Percentiles rank a stretch among this genome's conserved stretches.
These are phyloP conservation scores for Pilophorus perplexus DNA, from an alignment of 2,888 invertebrate species.

Conservation along the genomic window DNA sequence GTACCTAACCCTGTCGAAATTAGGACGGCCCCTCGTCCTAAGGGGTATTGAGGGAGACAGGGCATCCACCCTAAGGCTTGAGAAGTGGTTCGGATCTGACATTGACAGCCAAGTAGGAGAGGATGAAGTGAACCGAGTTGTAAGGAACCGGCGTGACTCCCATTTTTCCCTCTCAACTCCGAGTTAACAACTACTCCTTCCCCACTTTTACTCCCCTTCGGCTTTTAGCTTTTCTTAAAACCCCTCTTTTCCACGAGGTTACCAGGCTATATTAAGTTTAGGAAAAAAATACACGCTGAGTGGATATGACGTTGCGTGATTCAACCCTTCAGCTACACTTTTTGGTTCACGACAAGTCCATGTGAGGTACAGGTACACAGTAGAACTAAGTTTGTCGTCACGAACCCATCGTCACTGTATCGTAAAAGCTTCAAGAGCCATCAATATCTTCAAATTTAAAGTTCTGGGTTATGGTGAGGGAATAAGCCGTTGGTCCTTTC, in stretches of 20 bases:
- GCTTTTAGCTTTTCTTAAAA: neutral
- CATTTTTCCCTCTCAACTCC: neutral
- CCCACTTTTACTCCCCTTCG: too few relatives aligned
- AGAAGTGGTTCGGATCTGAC: conserved; percentile 14
- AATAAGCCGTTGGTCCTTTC: too few relatives aligned
- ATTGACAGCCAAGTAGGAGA: conserved; percentile 17
- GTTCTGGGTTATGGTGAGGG: too few relatives aligned
- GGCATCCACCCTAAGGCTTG: conserved; percentile 5
- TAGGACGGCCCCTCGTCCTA: neutral
- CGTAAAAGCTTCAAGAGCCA: too few relatives aligned
- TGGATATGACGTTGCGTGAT: neutral
- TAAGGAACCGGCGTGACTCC: conserved; percentile 19
- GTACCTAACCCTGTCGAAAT: conserved; percentile 5
- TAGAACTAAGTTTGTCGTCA: too few relatives aligned
- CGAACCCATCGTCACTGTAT: too few relatives aligned
- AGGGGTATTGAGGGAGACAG: conserved; percentile 4
- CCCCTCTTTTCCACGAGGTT: neutral
- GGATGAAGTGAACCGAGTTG: conserved; percentile 12
- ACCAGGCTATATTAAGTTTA: too few relatives aligned
- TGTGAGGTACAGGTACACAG: too few relatives aligned
- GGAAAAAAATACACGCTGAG: neutral
- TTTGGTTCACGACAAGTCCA: too few relatives aligned
- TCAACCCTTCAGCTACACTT: too few relatives aligned
- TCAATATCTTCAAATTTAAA: too few relatives aligned
- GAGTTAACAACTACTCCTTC: conserved; percentile 6